These are phyloP conservation scores for Laspeyria flexula DNA, from an alignment of 2,888 invertebrate species.

Conservation along the genomic window DNA sequence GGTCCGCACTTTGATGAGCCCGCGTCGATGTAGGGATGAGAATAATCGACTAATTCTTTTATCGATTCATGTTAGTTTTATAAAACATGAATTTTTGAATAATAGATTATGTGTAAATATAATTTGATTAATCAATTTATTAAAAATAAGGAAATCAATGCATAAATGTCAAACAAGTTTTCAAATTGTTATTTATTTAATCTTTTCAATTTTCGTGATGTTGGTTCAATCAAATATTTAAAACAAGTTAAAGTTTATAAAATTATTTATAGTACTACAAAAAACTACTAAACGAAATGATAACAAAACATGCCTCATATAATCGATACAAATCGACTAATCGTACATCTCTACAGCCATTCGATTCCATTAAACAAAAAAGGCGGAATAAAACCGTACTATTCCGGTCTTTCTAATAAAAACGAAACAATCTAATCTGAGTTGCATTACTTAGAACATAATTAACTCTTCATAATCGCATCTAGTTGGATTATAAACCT, in stretches of 20 bases:
- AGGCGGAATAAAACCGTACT: slow-evolving; percentile 55
- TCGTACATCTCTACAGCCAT: slow-evolving; percentile 55
- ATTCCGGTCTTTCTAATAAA: slow-evolving; percentile 62
- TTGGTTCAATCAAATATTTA: background rate
- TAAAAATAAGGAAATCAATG: too few relatives aligned
- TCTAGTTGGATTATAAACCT: slow-evolving; percentile 11
- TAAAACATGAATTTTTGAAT: too few relatives aligned
- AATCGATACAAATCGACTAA: slow-evolving; percentile 24
- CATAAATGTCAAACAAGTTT: background rate
- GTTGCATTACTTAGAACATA: slow-evolving; percentile 45
- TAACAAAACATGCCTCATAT: background rate
- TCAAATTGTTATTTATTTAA: background rate
- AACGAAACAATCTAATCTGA: slow-evolving; percentile 59
- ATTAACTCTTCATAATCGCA: slow-evolving; percentile 33
- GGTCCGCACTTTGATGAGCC: slow-evolving; percentile 80
- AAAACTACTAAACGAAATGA: too few relatives aligned
- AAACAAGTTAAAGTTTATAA: background rate
- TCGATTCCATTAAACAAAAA: slow-evolving; percentile 72
- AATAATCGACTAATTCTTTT: slow-evolving; percentile 9
- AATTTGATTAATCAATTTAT: too few relatives aligned
- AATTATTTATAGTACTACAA: too few relatives aligned
- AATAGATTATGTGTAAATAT: too few relatives aligned
- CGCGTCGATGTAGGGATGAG: slow-evolving; percentile 68
- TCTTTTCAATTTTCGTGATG: background rate
- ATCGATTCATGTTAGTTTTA: slow-evolving; percentile 2